Evolutionary conservation across 2,888 invertebrate genomes (phyloP), one percentile per base, ranked within the genome.

Genomic region (Dorcus parallelipipedus): DNA sequence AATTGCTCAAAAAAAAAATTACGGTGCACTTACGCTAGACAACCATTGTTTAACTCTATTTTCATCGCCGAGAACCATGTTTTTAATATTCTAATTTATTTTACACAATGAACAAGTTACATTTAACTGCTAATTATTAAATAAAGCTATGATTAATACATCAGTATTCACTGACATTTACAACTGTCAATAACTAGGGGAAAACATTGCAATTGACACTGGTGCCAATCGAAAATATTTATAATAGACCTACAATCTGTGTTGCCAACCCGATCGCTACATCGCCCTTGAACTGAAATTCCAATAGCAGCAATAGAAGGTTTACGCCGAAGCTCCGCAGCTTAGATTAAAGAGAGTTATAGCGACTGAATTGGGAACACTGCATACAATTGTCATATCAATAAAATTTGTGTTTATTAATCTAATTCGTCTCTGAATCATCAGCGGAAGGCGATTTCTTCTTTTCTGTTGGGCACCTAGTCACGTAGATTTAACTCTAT

Each of bases 401-500:
- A 14, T 14, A 14, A 1, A 14, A 14, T 14, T 14, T 14, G 14
- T 1, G 14, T 14, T 14, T 14, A 14, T 14, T 14, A 14, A 14
- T 14, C 14, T 14, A 14, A 14, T 14, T 14, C 14, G 14, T 14
- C 14, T 14, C 14, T 14, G 1, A 14, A 14, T 14, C 14, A 14
- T 14, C 14, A 14, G 14, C 14, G 1, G 14, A 14, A 14, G 14
- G 14, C 14, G 1, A 14, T 14, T 14, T 14, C 14, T 14, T 14
- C 14, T 14, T 14, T 14, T 14, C 14, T 14, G 14, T 14, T 87
- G 47, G 86, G 85, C 57, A 85, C 82, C 99, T 99, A 99, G 68
- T 97, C 95, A 73, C 96, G 95, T 60, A 99, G 82, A 81, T 95
- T 99, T 78, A 59, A 85, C 75, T 73, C 81, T 79, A 52, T 72